Evolutionary conservation across 1,140 invertebrate species (phyloP), one percentile per base, ranked within the genome.

Genomic region (Drosophila obscura): DNA sequence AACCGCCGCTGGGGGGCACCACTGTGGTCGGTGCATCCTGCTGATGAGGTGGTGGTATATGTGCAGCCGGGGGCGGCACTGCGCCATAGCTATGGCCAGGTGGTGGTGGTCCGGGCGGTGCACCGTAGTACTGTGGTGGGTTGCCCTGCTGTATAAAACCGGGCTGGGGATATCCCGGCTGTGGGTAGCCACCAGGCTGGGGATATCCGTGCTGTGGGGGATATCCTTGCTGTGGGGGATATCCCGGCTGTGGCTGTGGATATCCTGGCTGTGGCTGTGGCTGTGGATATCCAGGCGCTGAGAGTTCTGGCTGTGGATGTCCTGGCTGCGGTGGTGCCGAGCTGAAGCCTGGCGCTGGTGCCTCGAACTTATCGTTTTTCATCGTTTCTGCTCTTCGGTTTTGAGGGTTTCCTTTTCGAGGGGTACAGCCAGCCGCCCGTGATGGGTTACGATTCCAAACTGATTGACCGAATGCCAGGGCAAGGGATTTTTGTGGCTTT

Each of bases 1-100:
- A 87, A 31, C 82, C 74, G 1, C 1, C 31, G 5, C 44, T 24
- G 1, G 65, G 79, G 6, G 26, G 50, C 13, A 59, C 52, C 41
- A 76, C 51, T 8, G 58, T 26, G 5, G 53, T 22, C 2, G 52
- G 13, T 2, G 68, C 43, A 15, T 53, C 43, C 5, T 55, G 22
- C 28, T 56, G 26, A 1, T 56, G 26, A 1, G 49, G 51, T 6
- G 15, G 16, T 1, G 65, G 57, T 6, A 49, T 19, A 2, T 57
- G 57, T n/a, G 26, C 8, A 31, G 2, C 31, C 31, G 31, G 31
- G 8, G 31, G 44, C 0, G 62, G 72, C 39, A 43, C 24, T 1
- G 53, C 53, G 6, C 49, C 69, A 16, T 77, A 81, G 49, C 48
- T 60, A 1, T 66, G 45, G 4, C 61, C 46, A 1, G 79, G 73